A percentile compares a stretch with the other conserved stretches of the same genome.
These are phyloP conservation scores for Rhinolophus sinicus DNA, from an alignment of 2,113 vertebrate species.

Conservation along the genomic window DNA sequence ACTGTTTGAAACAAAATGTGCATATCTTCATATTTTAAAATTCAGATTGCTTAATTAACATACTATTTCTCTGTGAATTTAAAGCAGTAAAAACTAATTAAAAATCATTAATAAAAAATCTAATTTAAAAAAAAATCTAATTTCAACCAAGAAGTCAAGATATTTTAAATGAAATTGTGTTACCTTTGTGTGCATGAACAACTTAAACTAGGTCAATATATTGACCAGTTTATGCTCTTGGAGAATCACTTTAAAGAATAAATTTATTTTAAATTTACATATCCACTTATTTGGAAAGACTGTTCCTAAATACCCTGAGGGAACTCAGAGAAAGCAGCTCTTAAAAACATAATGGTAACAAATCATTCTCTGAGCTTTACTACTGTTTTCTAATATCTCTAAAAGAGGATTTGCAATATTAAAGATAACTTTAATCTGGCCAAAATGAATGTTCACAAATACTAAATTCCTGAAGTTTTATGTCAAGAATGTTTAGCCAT, in stretches of 20 bases:
- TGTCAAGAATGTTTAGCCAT: background rate
- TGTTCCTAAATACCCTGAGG: background rate
- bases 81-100: background rate
- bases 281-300: background rate
- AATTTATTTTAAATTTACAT: background rate
- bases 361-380: background rate
- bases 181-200: background rate
- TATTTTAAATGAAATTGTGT: constrained; percentile 28
- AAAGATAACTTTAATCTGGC: background rate
- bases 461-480: background rate
- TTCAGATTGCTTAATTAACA: constrained; percentile 15
- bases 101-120: background rate
- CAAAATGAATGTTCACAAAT: background rate
- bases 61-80: background rate
- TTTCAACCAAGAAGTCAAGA: constrained; percentile 18
- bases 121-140: constrained; percentile 17
- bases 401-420: background rate
- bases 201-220: background rate
- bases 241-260: background rate
- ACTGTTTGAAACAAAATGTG: constrained; percentile 46
- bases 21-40: background rate
- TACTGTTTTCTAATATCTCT: background rate
- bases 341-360: background rate
- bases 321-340: background rate
- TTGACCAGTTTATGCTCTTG: background rate